Percentiles rank a stretch among this genome's conserved stretches.
phyloP scores from a whole-genome alignment of 2,113 vertebrate species.

The Colaptes auratus region DNA sequence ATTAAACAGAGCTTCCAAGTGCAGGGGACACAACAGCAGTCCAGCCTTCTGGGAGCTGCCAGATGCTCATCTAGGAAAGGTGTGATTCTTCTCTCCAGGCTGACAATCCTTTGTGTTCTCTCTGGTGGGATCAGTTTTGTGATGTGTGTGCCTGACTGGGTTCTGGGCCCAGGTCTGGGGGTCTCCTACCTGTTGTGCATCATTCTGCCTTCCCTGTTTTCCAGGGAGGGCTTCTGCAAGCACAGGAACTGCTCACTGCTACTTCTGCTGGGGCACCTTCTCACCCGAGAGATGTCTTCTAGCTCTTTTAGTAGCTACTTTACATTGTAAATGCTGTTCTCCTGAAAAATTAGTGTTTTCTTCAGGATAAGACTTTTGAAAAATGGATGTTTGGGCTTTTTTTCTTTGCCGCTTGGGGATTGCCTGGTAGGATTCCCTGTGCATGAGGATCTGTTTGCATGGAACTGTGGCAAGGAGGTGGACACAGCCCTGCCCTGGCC shows the following conservation, averaged over 20 bases:
- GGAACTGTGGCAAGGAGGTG: accelerated
- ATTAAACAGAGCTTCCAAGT: accelerated
- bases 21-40: neutral
- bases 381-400: neutral
- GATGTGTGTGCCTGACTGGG: neutral
- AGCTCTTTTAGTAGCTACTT: neutral
- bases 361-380: neutral
- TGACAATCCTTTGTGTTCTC: accelerated
- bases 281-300: neutral
- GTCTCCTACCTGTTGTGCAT: neutral
- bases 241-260: neutral
- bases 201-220: neutral
- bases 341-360: neutral
- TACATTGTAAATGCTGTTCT: neutral
- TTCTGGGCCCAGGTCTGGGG: neutral
- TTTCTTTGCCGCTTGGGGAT: neutral
- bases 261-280: neutral
- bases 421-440: neutral
- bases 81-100: neutral
- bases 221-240: neutral
- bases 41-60: neutral
- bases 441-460: neutral
- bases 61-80: neutral
- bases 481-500: neutral
- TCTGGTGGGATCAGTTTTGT: neutral